Evolutionary conservation across 2,113 vertebrate species (phyloP), one percentile per base, ranked within the genome.

Genomic region (Macrotus californicus): DNA sequence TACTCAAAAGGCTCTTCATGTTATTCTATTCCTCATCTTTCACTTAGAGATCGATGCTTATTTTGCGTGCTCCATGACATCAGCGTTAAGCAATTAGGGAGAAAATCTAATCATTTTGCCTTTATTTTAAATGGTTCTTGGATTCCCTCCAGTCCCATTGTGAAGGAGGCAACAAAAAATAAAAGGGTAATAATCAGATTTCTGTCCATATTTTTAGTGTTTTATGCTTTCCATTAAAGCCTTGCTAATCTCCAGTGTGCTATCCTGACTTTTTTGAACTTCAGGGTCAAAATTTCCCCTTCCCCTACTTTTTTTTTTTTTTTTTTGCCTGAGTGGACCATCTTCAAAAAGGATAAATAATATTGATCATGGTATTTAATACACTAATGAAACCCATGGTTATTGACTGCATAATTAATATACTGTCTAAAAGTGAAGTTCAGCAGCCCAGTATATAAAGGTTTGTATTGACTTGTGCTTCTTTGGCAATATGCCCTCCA

Each of bases 371-470:
- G 97, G 97, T 98, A 98, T 98, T 98, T 98, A 98, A 98, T 98
- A 98, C 98, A 97, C 98, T 98, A 98, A 98, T 98, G 98, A 98
- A 98, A 98, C 98, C 98, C 98, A 93, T 97, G 75, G 94, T 97
- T 98, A 98, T 98, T 70, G 98, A 99, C 97, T 97, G 87, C 87
- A 97, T 98, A 98, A 99, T 98, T 98, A 99, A 99, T 98, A 98
- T 95, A 98, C 98, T 98, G 97, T 98, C 98, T 97, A 97, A 98
- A 98, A 98, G 98, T 98, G 97, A 98, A 98, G 96, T 98, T 98
- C 98, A 98, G 98, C 98, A 98, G 97, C 43, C 89, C 97, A 93
- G 43, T 96, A 95, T 95, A 91, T 97, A 98, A 97, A 96, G 97
- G 98, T 97, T 96, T 50, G 34, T 98, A 98, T 98, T 98, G 98